Conservation (phyloP, 2,797 vertebrate species). For the Notolepis coatsorum region DNA sequence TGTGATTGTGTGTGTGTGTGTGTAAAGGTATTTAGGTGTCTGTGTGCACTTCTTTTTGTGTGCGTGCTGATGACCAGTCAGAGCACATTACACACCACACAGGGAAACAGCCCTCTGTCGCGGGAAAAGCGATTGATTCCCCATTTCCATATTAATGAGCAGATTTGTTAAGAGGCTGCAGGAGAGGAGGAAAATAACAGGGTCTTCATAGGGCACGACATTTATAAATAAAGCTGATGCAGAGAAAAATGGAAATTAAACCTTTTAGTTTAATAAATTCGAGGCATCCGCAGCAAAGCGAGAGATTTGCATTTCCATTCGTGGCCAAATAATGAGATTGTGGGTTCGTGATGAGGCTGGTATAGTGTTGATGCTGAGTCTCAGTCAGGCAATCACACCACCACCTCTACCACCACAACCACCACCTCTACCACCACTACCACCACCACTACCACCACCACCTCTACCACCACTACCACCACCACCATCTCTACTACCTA, state of each 20-base stretch:
- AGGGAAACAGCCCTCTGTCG: constrained; percentile 94
- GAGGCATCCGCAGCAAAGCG: constrained; percentile 90
- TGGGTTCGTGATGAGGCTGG: constrained; percentile 80
- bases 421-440: too few species aligned
- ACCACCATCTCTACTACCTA: too few species aligned
- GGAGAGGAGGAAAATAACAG: constrained; percentile 97
- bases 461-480: too few species aligned
- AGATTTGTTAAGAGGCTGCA: constrained; percentile 98
- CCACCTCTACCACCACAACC: too few species aligned
- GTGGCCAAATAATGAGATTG: constrained; percentile 88
- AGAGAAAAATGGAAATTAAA: constrained; percentile 99
- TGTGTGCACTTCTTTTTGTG: constrained; percentile 54
- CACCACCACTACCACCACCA: too few species aligned
- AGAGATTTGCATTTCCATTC: constrained; percentile 97
- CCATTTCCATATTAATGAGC: constrained; percentile 99
- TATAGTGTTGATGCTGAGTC: constrained; percentile 73
- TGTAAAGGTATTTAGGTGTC: constrained; percentile 28
- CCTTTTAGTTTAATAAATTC: constrained; percentile 99
- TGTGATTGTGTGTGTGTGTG: constrained; percentile 1
- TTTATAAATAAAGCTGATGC: constrained; percentile 99
- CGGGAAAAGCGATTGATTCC: constrained; percentile 98
- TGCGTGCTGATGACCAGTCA: constrained; percentile 90
- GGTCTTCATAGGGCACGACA: constrained; percentile 98
- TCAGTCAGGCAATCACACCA: constrained; percentile 80
- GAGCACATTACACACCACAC: constrained; percentile 95